phyloP scores from a whole-genome alignment of 2,888 invertebrate species.

The Eristalis tenax region DNA sequence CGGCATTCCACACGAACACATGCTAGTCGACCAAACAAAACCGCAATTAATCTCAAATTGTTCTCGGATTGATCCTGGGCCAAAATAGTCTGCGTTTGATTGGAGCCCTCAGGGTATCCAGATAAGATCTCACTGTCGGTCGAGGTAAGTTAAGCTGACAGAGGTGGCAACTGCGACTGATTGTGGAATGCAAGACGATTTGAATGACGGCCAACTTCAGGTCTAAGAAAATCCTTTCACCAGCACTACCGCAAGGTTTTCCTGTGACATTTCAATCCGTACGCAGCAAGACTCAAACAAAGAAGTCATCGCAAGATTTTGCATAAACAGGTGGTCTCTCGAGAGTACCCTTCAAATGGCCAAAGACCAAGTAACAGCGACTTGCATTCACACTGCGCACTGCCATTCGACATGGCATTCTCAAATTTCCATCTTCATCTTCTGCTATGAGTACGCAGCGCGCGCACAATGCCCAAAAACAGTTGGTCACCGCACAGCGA shows the following conservation, averaged over 20 bases:
- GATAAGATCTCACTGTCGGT: background rate
- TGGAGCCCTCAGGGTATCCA: background rate
- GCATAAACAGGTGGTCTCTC: constrained; percentile 56
- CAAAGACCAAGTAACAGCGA: constrained; percentile 24
- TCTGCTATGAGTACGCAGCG: constrained; percentile 39
- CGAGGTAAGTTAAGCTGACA: background rate
- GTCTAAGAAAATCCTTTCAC: background rate
- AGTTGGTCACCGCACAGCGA: constrained; percentile 25
- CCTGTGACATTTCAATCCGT: background rate
- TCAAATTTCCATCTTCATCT: constrained; percentile 59
- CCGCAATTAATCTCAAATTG: constrained; percentile 64
- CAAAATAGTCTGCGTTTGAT: constrained; percentile 43
- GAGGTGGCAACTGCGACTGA: background rate
- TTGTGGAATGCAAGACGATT: background rate
- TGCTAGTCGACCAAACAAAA: background rate
- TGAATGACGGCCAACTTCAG: background rate
- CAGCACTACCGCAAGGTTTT: background rate
- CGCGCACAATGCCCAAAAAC: constrained; percentile 46
- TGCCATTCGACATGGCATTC: constrained; percentile 19
- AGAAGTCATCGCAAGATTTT: constrained; percentile 11
- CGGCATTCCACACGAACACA: constrained; percentile 39
- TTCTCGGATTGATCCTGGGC: constrained; percentile 53
- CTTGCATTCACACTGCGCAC: constrained; percentile 18
- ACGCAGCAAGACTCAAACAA: background rate
- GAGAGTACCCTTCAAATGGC: constrained; percentile 43